These are phyloP conservation scores for Ptilodon capucinus DNA, from an alignment of 2,888 invertebrate species.

Conservation along the genomic window DNA sequence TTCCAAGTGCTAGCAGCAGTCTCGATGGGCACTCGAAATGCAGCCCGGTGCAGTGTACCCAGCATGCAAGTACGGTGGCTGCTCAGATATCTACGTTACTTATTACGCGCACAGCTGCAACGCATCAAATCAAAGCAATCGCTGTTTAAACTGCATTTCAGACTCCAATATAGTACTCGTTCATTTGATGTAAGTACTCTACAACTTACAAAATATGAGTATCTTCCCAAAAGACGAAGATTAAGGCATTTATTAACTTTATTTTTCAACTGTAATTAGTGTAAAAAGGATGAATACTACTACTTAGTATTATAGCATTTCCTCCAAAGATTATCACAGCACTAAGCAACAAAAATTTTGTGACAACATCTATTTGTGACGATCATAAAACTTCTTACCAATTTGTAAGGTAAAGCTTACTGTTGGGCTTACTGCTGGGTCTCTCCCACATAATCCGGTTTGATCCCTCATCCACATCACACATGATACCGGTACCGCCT, in stretches of 20 bases:
- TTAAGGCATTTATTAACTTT: too few relatives aligned
- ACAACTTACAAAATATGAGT: too few relatives aligned
- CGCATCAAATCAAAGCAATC: constrained; percentile 59
- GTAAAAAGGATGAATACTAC: too few relatives aligned
- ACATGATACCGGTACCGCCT: constrained; percentile 30
- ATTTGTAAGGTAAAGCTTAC: neutral
- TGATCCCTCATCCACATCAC: constrained; percentile 30
- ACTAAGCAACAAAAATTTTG: too few relatives aligned
- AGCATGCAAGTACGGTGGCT: constrained; percentile 15
- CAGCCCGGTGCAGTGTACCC: constrained; percentile 9
- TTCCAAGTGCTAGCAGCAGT: constrained; percentile 63
- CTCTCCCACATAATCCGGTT: constrained; percentile 19
- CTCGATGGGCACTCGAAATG: constrained; percentile 42
- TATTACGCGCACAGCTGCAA: constrained; percentile 59
- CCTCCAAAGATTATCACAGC: too few relatives aligned
- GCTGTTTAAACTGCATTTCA: constrained; percentile 38
- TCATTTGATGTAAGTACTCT: neutral
- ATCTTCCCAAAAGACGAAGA: too few relatives aligned
- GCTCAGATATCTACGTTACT: constrained; percentile 34
- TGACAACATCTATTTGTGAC: too few relatives aligned
- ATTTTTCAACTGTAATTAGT: too few relatives aligned
- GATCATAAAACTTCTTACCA: neutral
- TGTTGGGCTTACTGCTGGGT: constrained; percentile 1
- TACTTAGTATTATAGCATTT: too few relatives aligned
- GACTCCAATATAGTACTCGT: neutral